Conservation (phyloP, 2,113 vertebrate genomes). For the Phylloscopus trochiloides region DNA sequence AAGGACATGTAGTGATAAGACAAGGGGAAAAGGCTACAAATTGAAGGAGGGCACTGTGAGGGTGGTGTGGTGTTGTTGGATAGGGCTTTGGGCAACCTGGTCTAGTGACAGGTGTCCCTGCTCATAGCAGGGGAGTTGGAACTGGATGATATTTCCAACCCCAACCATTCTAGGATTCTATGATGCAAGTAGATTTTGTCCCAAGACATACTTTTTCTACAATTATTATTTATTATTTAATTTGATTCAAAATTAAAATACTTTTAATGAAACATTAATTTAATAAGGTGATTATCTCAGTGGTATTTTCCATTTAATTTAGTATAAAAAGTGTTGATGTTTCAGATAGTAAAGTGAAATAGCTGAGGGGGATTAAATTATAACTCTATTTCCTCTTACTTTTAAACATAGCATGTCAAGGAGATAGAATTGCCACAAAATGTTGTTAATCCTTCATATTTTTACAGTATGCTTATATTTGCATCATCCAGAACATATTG, state of each 20-base stretch:
- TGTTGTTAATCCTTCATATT: not conserved
- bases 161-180: not conserved
- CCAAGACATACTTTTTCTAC: not conserved
- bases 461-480: not conserved
- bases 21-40: not conserved
- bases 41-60: not conserved
- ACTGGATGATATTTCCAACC: not conserved
- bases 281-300: constrained; percentile 44
- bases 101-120: not conserved
- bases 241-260: constrained; percentile 50
- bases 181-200: not conserved
- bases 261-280: constrained; percentile 33
- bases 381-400: not conserved
- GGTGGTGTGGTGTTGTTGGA: not conserved
- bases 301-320: constrained; percentile 54
- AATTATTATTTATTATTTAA: constrained; percentile 23
- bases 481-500: not conserved
- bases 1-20: not conserved
- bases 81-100: not conserved
- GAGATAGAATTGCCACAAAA: not conserved
- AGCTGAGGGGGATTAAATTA: not conserved
- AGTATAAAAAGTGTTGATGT: not conserved
- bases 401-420: not conserved
- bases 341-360: not conserved
- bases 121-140: not conserved